Base-by-base conservation (phyloP, 2,113 vertebrate species). In the Nannobrachium achirus region DNA sequence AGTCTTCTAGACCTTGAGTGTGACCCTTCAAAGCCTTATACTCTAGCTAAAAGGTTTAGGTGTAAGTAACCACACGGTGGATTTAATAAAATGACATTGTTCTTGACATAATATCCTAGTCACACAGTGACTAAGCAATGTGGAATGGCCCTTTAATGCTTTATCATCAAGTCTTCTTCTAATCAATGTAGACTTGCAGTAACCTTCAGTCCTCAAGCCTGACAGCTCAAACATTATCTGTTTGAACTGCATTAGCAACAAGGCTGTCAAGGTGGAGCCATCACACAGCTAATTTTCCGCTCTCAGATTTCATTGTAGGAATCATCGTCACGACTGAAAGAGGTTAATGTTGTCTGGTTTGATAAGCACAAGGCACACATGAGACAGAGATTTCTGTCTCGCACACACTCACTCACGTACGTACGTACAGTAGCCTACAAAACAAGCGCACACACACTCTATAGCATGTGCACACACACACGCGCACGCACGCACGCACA, bases 221-320 rank as follows among this genome's bases (percentile, higher is more conserved):
- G 25, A 33, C 25, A 5, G 25, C 25, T 33, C 25, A 33, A 33
- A 33, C 25, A 33, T 52, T 57, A 53, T 57, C 69, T 67, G 18
- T 25, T 33, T 75, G 51, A 63, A 75, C 66, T 19, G 20, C 55
- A 48, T 33, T 2, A 51, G 16, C 2, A 51, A 15, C 15, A 63
- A 59, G 3, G n/a, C 61, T 68, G 48, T 53, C 61, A 40, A 1
- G 5, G 40, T 51, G 40, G 14, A 60, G 39, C 9, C 62, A 38
- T 7, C 40, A 41, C 71, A 58, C 15, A 73, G 58, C 11, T 9
- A 10, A 52, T 80, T 89, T 83, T 71, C 74, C 55, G 55, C 40
- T 16, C 53, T 73, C 19, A 20, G 19, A 46, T 69, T 57, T 74
- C 45, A 10, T 61, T 20, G 6, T 49, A 53, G 33, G 40, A 59